phyloP scores from a whole-genome alignment of 2,113 vertebrate genomes.

The Symphodus melops region DNA sequence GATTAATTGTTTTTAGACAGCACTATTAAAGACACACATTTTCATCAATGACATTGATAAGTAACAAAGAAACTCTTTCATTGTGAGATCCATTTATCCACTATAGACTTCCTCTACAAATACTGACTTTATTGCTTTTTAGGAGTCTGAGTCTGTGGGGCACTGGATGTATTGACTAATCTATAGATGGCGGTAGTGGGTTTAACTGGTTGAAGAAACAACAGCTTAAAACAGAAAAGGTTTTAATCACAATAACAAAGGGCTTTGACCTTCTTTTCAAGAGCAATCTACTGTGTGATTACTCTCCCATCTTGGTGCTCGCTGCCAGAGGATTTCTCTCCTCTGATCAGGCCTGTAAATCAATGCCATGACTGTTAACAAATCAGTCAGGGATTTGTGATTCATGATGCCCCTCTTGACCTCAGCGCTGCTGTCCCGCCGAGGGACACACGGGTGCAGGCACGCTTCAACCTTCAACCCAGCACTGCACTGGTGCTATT shows the following conservation, averaged over 20 bases:
- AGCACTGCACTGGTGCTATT: conserved; percentile 8
- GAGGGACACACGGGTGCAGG: conserved; percentile 8
- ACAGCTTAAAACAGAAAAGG: conserved; percentile 29
- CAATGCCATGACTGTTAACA: conserved; percentile 61
- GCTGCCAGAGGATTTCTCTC: conserved; percentile 59
- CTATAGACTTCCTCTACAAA: too few relatives aligned
- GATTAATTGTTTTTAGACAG: too few relatives aligned
- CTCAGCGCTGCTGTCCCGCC: conserved; percentile 30
- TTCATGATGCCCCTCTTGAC: conserved; percentile 60
- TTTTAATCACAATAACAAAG: conserved; percentile 66
- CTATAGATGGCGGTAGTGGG: not conserved
- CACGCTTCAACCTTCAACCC: conserved; percentile 18
- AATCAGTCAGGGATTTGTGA: conserved; percentile 68
- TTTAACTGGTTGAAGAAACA: conserved; percentile 12
- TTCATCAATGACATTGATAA: too few relatives aligned
- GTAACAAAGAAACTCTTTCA: too few relatives aligned
- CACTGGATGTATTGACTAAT: not conserved
- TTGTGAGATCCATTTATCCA: too few relatives aligned
- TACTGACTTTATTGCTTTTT: too few relatives aligned
- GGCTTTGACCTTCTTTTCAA: conserved; percentile 73
- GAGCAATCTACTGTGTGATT: conserved; percentile 66
- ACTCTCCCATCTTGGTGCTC: conserved; percentile 43
- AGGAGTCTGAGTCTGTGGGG: too few relatives aligned
- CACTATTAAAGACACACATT: too few relatives aligned
- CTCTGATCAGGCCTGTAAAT: conserved; percentile 65